phyloP scores from a whole-genome alignment of 2,797 vertebrate species.

The Centroberyx gerrardi region DNA sequence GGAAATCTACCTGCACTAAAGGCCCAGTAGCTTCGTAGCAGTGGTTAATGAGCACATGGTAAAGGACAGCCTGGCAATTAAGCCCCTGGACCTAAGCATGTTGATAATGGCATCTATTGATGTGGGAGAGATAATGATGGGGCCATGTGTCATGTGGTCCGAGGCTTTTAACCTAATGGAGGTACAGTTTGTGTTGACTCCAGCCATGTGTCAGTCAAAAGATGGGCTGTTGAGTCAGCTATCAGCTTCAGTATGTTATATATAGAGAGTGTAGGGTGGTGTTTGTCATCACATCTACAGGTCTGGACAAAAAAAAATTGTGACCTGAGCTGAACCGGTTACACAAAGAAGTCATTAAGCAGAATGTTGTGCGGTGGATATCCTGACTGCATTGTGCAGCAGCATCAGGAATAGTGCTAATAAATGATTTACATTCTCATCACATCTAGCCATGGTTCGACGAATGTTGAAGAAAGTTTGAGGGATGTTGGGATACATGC shows the following conservation, averaged over 20 bases:
- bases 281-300: conserved; percentile 5
- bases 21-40: conserved; percentile 50
- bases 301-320: too few relatives aligned
- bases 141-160: conserved; percentile 17
- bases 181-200: conserved; percentile 21
- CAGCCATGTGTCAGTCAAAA: neutral
- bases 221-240: conserved; percentile 20
- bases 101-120: conserved; percentile 64
- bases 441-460: too few relatives aligned
- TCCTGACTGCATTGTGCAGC: too few relatives aligned
- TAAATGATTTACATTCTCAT: too few relatives aligned
- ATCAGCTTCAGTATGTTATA: conserved; percentile 29
- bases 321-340: too few relatives aligned
- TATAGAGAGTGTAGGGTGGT: conserved; percentile 22
- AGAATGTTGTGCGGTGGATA: too few relatives aligned
- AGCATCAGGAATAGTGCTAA: too few relatives aligned
- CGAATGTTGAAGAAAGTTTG: too few relatives aligned
- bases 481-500: too few relatives aligned
- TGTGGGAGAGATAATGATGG: conserved; percentile 49
- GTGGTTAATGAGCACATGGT: conserved; percentile 71
- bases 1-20: conserved; percentile 64
- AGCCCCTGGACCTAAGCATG: conserved; percentile 50
- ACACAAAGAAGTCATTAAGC: neutral
- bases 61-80: conserved; percentile 73
- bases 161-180: conserved; percentile 18